Evolutionary conservation across 2,797 vertebrate genomes (phyloP).

Genomic region (Sebastes oblongus): DNA sequence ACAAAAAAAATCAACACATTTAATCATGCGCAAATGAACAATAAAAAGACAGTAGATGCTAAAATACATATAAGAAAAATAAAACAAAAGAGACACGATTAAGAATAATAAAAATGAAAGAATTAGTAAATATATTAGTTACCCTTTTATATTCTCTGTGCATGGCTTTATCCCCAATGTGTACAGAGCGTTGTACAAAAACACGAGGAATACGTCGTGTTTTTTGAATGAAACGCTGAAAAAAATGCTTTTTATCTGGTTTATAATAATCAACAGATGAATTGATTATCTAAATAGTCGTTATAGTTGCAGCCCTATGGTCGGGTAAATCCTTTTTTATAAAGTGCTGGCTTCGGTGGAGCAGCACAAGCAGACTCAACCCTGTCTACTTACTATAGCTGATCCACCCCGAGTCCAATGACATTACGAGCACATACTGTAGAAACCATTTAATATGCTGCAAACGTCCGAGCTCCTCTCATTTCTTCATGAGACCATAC

Average conservation of each 20-base stretch:
- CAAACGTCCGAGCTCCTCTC: not conserved
- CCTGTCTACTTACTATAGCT: not conserved
- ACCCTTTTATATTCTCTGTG: not conserved
- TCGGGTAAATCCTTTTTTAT: not conserved
- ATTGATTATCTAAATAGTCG: not conserved
- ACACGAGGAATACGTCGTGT: not conserved
- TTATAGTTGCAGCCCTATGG: not conserved
- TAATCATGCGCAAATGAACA: not conserved
- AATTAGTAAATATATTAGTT: not conserved
- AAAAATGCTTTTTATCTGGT: not conserved
- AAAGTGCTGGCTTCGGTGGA: not conserved
- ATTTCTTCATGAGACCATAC: not conserved
- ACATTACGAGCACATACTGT: not conserved
- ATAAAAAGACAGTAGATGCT: not conserved
- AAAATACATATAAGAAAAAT: not conserved
- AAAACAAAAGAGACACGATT: not conserved
- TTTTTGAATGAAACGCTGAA: not conserved
- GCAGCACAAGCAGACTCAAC: not conserved
- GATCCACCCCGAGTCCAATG: slow-evolving; percentile 2
- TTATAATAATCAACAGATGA: not conserved
- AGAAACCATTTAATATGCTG: slow-evolving; percentile 28
- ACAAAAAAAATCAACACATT: not conserved
- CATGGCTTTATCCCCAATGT: not conserved
- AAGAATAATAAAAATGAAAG: not conserved
- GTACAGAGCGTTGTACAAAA: not conserved